phyloP scores from a whole-genome alignment of 2,113 vertebrate species.

The Lepisosteus oculatus region DNA sequence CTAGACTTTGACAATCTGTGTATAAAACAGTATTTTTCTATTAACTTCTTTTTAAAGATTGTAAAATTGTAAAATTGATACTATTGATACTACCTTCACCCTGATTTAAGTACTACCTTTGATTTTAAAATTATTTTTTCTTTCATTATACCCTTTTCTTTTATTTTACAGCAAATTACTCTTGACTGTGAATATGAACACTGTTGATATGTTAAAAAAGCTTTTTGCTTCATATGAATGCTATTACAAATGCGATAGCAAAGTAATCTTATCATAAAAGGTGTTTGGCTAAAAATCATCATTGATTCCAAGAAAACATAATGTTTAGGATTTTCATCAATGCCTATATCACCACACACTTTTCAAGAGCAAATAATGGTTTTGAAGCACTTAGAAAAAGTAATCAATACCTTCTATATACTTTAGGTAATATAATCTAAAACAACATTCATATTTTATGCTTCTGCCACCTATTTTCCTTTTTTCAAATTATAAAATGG shows the following conservation, averaged over 20 bases:
- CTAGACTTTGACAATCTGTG: no score
- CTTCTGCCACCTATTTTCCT: background rate
- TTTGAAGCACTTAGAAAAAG: conserved; percentile 9
- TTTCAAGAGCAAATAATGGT: conserved; percentile 7
- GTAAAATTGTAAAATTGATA: no score
- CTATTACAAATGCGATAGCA: background rate
- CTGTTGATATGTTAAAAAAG: no score
- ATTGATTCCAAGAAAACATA: conserved; percentile 13
- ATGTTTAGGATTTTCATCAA: conserved; percentile 15
- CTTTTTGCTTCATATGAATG: no score
- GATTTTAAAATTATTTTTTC: no score
- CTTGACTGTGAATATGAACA: no score
- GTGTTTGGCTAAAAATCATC: conserved; percentile 9
- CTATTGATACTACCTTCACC: no score
- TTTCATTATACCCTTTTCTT: no score
- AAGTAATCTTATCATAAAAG: conserved; percentile 6
- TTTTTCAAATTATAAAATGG: conserved; percentile 11
- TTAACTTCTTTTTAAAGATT: no score
- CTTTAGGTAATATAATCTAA: conserved; percentile 13
- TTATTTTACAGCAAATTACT: no score
- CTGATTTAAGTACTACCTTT: no score
- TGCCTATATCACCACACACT: conserved; percentile 3
- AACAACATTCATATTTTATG: conserved; percentile 7
- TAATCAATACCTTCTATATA: conserved; percentile 13
- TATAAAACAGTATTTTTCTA: no score